These are phyloP conservation scores for Bombyx huttoni DNA, from an alignment of 2,888 invertebrate genomes.

Conservation along the genomic window DNA sequence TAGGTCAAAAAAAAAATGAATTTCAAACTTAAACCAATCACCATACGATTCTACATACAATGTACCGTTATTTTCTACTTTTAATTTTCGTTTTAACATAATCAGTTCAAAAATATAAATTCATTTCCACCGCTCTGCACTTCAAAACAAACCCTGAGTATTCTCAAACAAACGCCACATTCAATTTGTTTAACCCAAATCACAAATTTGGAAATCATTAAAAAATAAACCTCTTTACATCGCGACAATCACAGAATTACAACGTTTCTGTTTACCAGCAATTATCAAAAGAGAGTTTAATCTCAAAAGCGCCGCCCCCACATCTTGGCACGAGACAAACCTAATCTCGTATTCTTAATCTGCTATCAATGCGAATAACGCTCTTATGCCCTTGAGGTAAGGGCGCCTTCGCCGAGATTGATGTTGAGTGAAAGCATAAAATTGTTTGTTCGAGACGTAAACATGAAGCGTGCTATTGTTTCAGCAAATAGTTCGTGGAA, in stretches of 20 bases:
- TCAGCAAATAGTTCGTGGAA: conserved; percentile 67
- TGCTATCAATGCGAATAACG: conserved; percentile 11
- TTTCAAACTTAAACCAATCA: too few relatives aligned
- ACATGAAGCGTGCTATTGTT: conserved; percentile 59
- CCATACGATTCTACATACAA: too few relatives aligned
- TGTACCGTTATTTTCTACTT: too few relatives aligned
- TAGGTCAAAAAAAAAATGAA: too few relatives aligned
- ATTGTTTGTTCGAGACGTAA: conserved; percentile 31
- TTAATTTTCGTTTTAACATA: too few relatives aligned
- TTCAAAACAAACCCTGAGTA: too few relatives aligned
- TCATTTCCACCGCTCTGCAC: too few relatives aligned
- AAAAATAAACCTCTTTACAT: conserved; percentile 24
- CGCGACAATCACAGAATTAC: conserved; percentile 56
- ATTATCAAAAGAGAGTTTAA: conserved; percentile 58
- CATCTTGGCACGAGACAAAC: conserved; percentile 16
- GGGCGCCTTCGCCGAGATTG: conserved; percentile 6
- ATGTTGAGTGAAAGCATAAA: conserved; percentile 1
- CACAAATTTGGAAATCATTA: conserved; percentile 19
- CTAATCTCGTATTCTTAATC: conserved; percentile 11
- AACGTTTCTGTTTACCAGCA: conserved; percentile 42
- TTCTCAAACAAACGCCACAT: neutral
- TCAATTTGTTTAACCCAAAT: conserved; percentile 20
- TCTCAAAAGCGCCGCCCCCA: conserved; percentile 51
- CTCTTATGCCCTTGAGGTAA: conserved; percentile 17
- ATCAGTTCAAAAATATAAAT: too few relatives aligned